These are phyloP conservation scores for Pocillopora damicornis DNA, from an alignment of 64 coral and sea anemone species.

Conservation along the genomic window DNA sequence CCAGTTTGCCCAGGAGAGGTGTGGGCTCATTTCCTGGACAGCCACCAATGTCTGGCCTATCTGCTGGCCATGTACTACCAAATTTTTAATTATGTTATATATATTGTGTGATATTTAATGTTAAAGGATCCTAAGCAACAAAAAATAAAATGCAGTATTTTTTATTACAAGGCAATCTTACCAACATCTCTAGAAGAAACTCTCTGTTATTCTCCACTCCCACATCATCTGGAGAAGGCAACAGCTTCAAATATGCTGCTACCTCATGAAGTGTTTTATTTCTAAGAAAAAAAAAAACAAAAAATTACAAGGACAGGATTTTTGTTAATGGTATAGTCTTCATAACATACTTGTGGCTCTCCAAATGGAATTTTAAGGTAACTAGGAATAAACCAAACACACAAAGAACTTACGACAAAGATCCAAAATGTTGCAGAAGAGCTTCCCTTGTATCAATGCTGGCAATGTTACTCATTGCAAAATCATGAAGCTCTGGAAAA, in stretches of 20 bases:
- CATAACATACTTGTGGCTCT: too few relatives aligned
- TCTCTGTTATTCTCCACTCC: conserved; percentile 67
- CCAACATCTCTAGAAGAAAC: conserved; percentile 92
- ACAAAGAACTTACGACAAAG: conserved; percentile 76
- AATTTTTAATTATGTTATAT: too few relatives aligned
- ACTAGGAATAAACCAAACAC: too few relatives aligned
- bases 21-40: too few relatives aligned
- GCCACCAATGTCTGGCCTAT: too few relatives aligned
- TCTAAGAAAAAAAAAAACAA: conserved; percentile 26
- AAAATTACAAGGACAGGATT: background rate
- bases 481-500: conserved; percentile 95
- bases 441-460: conserved; percentile 95
- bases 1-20: too few relatives aligned
- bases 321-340: too few relatives aligned
- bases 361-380: too few relatives aligned
- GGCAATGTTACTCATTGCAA: conserved; percentile 99
- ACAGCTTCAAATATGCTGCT: conserved; percentile 89
- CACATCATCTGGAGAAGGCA: conserved; percentile 60
- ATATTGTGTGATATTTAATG: too few relatives aligned
- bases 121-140: background rate
- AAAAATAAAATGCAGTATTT: background rate
- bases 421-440: conserved; percentile 88
- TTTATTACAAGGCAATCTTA: conserved; percentile 1
- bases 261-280: conserved; percentile 86
- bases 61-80: too few relatives aligned